Conservation (phyloP, 2,797 vertebrate species). For the Leptodactylus fallax region DNA sequence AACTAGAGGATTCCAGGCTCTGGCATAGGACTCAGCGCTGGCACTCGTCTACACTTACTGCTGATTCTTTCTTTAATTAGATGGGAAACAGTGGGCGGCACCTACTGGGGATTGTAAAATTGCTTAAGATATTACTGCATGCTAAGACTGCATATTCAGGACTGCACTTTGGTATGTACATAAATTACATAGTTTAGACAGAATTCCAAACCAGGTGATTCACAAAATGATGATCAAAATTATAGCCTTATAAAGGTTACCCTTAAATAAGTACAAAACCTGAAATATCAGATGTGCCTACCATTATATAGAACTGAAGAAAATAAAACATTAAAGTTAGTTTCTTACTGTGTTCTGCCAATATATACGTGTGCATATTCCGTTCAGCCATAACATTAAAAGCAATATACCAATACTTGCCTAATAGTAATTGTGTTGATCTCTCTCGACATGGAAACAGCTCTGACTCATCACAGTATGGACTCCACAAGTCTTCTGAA, state of each 20-base stretch:
- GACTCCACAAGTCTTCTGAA: too few relatives aligned
- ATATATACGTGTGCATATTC: too few relatives aligned
- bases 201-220: background rate
- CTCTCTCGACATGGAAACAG: too few relatives aligned
- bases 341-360: too few relatives aligned
- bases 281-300: background rate
- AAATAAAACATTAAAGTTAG: background rate
- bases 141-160: conserved; percentile 22
- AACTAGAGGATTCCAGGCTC: background rate
- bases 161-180: conserved; percentile 8
- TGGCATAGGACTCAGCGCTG: conserved; percentile 22
- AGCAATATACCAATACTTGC: too few relatives aligned
- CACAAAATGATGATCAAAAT: background rate
- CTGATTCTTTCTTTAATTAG: conserved; percentile 56
- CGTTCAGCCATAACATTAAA: too few relatives aligned
- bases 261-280: background rate
- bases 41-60: background rate
- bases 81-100: conserved; percentile 48
- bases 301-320: background rate
- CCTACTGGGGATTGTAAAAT: conserved; percentile 41
- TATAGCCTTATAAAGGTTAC: background rate
- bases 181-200: conserved; percentile 34
- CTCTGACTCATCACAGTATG: too few relatives aligned
- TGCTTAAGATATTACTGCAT: conserved; percentile 41
- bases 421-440: too few relatives aligned